Evolutionary conservation across 1,140 invertebrate genomes (phyloP).

Genomic region (Drosophila subpulchrella): DNA sequence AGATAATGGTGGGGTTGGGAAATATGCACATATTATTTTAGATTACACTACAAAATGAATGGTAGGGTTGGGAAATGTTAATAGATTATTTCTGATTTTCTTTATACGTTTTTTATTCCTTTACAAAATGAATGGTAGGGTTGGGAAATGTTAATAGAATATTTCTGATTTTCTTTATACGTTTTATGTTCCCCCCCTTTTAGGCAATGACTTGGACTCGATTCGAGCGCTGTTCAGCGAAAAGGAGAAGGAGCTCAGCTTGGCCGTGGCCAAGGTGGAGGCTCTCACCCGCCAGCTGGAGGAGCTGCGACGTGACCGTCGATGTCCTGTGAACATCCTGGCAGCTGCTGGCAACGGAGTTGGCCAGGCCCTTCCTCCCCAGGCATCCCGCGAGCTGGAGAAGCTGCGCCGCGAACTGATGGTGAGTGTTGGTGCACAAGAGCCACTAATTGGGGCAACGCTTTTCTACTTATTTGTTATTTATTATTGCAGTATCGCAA

Average conservation of each 20-base stretch:
- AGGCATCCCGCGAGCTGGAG: conserved; percentile 93
- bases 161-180: neutral
- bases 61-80: neutral
- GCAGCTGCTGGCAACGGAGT: conserved; percentile 69
- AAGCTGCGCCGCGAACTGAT: conserved; percentile 95
- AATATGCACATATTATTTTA: too few species aligned
- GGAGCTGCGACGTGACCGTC: conserved; percentile 90
- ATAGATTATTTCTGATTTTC: neutral
- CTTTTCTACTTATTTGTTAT: conserved; percentile 1
- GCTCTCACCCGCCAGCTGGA: conserved; percentile 97
- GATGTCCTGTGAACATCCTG: conserved; percentile 81
- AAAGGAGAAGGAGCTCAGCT: conserved; percentile 97
- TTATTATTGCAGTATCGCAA: conserved; percentile 93
- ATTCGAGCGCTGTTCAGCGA: conserved; percentile 98
- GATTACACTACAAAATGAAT: neutral
- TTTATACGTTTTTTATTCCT: neutral
- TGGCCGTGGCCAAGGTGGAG: conserved; percentile 98
- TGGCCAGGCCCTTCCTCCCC: conserved; percentile 87
- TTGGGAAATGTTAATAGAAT: neutral
- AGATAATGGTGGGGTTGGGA: too few species aligned
- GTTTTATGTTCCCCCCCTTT: neutral
- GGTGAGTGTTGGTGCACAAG: conserved; percentile 87
- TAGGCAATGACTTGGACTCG: conserved; percentile 97
- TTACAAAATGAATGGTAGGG: neutral
- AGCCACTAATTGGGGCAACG: neutral